Evolutionary conservation across 2,113 vertebrate species (phyloP).

Genomic region (Aspidoscelis tigris): DNA sequence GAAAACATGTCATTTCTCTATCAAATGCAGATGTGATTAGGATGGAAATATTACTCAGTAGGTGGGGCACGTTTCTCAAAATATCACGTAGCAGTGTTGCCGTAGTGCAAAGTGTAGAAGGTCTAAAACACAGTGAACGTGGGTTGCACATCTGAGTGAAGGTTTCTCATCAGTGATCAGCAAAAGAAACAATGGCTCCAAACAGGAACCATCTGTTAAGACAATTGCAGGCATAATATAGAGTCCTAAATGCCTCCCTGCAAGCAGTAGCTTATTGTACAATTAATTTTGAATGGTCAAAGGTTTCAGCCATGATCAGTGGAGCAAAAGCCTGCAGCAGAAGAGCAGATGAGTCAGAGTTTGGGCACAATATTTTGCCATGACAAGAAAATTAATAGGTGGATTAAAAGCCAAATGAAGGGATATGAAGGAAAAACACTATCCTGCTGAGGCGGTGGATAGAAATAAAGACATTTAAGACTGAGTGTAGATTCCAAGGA

Average conservation of each 20-base stretch:
- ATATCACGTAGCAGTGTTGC: background rate
- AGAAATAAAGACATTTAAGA: conserved; percentile 19
- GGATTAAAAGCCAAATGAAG: conserved; percentile 41
- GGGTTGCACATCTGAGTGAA: background rate
- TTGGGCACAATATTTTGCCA: conserved; percentile 17
- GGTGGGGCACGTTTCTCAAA: background rate
- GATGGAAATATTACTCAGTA: background rate
- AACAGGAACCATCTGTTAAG: conserved; percentile 25
- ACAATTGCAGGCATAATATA: conserved; percentile 20
- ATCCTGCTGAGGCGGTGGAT: background rate
- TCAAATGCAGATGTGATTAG: background rate
- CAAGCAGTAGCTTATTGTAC: conserved; percentile 15
- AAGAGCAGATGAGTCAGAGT: conserved; percentile 62
- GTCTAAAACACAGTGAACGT: too few relatives aligned
- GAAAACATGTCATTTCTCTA: background rate
- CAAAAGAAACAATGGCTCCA: background rate
- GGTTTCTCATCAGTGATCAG: background rate
- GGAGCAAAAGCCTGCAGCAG: conserved; percentile 49
- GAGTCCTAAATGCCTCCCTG: conserved; percentile 17
- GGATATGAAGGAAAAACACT: conserved; percentile 48
- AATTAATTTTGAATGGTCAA: conserved; percentile 25
- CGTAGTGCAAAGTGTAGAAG: background rate
- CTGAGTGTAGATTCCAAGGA: conserved; percentile 37
- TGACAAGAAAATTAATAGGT: conserved; percentile 49
- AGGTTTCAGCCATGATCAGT: conserved; percentile 49